Conservation (phyloP, 2,888 invertebrate genomes). For the Agrochola macilenta region DNA sequence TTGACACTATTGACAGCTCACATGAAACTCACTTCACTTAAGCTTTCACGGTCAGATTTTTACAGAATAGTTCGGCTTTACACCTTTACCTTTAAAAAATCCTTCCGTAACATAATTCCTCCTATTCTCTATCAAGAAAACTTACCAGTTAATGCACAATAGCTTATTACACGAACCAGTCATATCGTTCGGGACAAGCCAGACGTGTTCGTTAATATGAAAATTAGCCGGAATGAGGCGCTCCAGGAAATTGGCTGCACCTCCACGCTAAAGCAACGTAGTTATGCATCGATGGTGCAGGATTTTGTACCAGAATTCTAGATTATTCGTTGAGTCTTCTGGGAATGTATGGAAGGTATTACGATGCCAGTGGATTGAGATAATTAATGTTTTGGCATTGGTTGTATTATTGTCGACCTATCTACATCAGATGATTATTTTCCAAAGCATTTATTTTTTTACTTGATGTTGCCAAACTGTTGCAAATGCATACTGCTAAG, state of each 20-base stretch:
- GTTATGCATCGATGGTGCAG: constrained; percentile 56
- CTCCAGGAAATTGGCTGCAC: constrained; percentile 75
- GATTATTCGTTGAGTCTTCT: constrained; percentile 28
- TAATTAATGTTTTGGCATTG: neutral
- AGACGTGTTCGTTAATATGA: constrained; percentile 79
- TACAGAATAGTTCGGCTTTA: neutral
- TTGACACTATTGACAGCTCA: no score
- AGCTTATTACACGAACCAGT: constrained; percentile 61
- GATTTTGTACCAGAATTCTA: constrained; percentile 22
- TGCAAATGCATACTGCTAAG: no score
- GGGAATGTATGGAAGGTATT: constrained; percentile 21
- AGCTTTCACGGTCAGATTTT: no score
- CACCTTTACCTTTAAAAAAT: neutral
- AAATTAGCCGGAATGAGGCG: constrained; percentile 77
- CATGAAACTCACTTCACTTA: no score
- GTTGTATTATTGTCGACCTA: neutral
- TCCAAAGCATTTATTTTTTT: neutral
- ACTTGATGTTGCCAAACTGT: no score
- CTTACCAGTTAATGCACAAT: constrained; percentile 58
- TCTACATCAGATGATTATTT: neutral
- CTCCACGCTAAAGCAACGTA: constrained; percentile 41
- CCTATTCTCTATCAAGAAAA: constrained; percentile 22
- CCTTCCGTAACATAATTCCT: neutral
- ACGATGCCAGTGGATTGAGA: neutral
- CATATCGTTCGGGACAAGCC: constrained; percentile 64